These are phyloP conservation scores for Enteromius argenteus DNA, from an alignment of 2,797 vertebrate genomes.

Conservation along the genomic window DNA sequence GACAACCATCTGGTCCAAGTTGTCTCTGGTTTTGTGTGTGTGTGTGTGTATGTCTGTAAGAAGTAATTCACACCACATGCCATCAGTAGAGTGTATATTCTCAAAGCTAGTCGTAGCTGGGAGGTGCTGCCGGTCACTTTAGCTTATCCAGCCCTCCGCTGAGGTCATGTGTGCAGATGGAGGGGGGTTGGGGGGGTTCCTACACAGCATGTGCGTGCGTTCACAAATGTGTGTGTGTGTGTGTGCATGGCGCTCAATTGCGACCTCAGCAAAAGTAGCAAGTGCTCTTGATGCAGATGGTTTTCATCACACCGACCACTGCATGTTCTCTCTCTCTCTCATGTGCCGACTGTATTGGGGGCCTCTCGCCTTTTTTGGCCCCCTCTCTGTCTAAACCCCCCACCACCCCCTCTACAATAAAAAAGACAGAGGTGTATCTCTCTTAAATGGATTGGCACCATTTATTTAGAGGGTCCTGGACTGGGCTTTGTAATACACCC, in stretches of 20 bases:
- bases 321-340: constrained; percentile 49
- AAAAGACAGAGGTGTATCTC: constrained; percentile 46
- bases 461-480: constrained; percentile 53
- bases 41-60: constrained; percentile 68
- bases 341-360: constrained; percentile 45
- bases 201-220: constrained; percentile 43
- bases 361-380: constrained; percentile 43
- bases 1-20: constrained; percentile 65
- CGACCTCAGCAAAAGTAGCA: constrained; percentile 81
- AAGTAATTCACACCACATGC: constrained; percentile 84
- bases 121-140: constrained; percentile 59
- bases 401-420: constrained; percentile 34
- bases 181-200: constrained; percentile 33
- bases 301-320: constrained; percentile 76
- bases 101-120: constrained; percentile 72
- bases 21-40: constrained; percentile 22
- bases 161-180: constrained; percentile 76
- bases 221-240: constrained; percentile 45
- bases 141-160: constrained; percentile 67
- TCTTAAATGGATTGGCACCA: constrained; percentile 57
- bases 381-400: constrained; percentile 27
- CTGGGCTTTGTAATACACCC: constrained; percentile 53
- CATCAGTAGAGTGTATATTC: constrained; percentile 61
- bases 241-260: constrained; percentile 72
- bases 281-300: constrained; percentile 79